Conservation (phyloP, 1,140 invertebrate species). For the Centruroides vittatus region DNA sequence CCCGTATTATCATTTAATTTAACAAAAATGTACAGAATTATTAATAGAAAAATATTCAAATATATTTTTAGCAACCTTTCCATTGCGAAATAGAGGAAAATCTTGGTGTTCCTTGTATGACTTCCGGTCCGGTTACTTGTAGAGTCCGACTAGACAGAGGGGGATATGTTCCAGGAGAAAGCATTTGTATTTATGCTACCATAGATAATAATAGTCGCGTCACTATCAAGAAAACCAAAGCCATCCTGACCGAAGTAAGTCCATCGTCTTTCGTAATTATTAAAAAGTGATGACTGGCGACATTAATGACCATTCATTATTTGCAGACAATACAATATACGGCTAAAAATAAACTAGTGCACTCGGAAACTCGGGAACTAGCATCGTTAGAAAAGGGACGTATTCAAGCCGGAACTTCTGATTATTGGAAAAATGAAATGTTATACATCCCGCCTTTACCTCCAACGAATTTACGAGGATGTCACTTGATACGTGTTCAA, state of each 20-base stretch:
- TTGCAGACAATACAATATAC: constrained; percentile 74
- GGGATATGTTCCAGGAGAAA: constrained; percentile 85
- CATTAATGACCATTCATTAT: too few species aligned
- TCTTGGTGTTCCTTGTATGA: constrained; percentile 69
- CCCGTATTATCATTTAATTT: too few species aligned
- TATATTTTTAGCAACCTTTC: constrained; percentile 61
- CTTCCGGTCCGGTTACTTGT: constrained; percentile 63
- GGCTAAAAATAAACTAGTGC: constrained; percentile 59
- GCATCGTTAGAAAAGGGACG: constrained; percentile 65
- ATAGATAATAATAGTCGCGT: constrained; percentile 74
- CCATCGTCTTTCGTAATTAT: too few species aligned
- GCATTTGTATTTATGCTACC: constrained; percentile 66
- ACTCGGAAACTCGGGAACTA: constrained; percentile 72
- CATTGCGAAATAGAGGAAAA: constrained; percentile 79
- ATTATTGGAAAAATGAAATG: constrained; percentile 79
- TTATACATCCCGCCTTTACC: constrained; percentile 86
- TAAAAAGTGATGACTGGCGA: too few species aligned
- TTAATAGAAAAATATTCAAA: too few species aligned
- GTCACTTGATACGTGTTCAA: constrained; percentile 83
- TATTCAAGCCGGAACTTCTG: constrained; percentile 59
- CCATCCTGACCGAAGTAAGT: constrained; percentile 58
- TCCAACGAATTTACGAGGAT: constrained; percentile 87
- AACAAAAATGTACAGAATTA: too few species aligned
- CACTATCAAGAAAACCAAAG: constrained; percentile 53
- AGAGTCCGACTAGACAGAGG: constrained; percentile 73